These are phyloP conservation scores for Fringilla coelebs DNA, from an alignment of 2,797 vertebrate genomes.

Conservation along the genomic window DNA sequence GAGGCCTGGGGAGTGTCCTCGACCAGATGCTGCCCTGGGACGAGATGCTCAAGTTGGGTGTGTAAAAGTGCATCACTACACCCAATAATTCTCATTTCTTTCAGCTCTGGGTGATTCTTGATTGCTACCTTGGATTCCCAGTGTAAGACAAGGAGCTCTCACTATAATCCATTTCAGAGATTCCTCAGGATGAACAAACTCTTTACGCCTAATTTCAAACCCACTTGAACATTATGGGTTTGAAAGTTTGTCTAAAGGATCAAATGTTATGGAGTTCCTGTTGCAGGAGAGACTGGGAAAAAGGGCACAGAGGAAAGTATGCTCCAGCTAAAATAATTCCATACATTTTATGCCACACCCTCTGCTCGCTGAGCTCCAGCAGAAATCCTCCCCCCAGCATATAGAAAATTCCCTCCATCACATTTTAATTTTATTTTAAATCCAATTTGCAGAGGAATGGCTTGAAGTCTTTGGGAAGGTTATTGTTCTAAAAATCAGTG, in stretches of 20 bases:
- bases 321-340: background rate
- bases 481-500: background rate
- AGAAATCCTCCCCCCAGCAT: background rate
- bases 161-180: background rate
- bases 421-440: background rate
- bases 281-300: background rate
- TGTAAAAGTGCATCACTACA: background rate
- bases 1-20: background rate
- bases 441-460: background rate
- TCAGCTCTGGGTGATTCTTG: background rate
- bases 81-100: background rate
- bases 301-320: background rate
- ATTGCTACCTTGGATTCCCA: background rate
- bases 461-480: background rate
- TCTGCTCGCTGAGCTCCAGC: background rate
- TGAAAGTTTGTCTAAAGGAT: conserved; percentile 19
- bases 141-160: background rate
- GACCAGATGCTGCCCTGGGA: background rate
- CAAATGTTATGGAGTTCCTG: background rate
- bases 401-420: background rate
- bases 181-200: background rate
- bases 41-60: background rate
- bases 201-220: conserved; percentile 30
- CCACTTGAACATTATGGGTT: background rate
- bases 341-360: background rate